Evolutionary conservation across 1,140 invertebrate species (phyloP).

Genomic region (Delia radicum): DNA sequence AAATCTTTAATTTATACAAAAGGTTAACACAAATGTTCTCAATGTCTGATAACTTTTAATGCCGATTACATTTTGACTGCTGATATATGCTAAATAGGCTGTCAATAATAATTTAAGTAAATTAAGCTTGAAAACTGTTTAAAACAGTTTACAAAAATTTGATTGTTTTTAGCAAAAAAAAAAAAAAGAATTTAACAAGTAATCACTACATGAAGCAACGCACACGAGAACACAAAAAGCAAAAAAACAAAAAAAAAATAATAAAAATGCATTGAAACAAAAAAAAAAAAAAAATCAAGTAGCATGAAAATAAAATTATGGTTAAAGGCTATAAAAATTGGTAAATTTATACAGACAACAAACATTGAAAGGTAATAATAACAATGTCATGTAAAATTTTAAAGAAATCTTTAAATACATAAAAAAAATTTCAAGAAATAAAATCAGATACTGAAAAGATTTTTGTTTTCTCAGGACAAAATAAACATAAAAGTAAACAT

Average conservation of each 20-base stretch:
- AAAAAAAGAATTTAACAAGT: neutral
- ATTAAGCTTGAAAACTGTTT: constrained; percentile 10
- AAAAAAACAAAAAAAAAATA: neutral
- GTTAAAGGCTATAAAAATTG: constrained; percentile 23
- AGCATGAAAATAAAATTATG: constrained; percentile 18
- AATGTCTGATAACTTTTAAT: neutral
- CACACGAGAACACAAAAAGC: neutral
- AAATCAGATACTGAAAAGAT: neutral
- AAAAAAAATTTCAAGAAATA: neutral
- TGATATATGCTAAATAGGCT: constrained; percentile 20
- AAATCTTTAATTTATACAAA: too few species aligned
- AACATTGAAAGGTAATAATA: constrained; percentile 20
- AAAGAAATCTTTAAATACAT: neutral
- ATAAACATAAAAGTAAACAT: neutral
- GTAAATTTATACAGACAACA: constrained; percentile 7
- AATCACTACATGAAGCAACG: neutral
- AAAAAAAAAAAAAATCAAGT: neutral
- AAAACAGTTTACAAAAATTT: neutral
- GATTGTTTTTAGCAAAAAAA: neutral
- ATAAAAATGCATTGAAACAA: neutral
- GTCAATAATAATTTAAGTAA: constrained; percentile 21
- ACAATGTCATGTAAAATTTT: constrained; percentile 15
- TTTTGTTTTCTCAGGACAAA: neutral
- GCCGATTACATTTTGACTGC: neutral
- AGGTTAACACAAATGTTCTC: too few species aligned